Percentiles rank a stretch among this genome's conserved stretches.
These are phyloP conservation scores for Zaprionus vittiger DNA, from an alignment of 1,140 invertebrate genomes.

Conservation along the genomic window DNA sequence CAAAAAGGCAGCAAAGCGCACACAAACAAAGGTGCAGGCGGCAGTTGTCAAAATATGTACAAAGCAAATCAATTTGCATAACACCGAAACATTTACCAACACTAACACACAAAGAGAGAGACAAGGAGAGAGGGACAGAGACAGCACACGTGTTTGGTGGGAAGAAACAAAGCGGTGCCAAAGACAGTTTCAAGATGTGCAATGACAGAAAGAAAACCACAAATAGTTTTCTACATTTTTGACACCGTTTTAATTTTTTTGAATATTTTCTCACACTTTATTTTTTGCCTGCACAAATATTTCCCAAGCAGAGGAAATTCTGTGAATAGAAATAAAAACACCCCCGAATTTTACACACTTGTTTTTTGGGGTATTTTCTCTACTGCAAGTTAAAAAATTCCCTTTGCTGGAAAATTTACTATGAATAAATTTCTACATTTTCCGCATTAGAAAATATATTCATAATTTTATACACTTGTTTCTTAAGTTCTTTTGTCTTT, in stretches of 20 bases:
- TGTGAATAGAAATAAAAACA: background rate
- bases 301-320: slow-evolving; percentile 35
- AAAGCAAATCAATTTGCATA: slow-evolving; percentile 81
- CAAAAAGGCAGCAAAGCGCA: slow-evolving; percentile 28
- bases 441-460: slow-evolving; percentile 14
- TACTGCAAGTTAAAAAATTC: background rate
- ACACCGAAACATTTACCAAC: slow-evolving; percentile 45
- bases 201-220: slow-evolving; percentile 39
- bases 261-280: slow-evolving; percentile 44
- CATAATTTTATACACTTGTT: slow-evolving; percentile 55
- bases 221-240: slow-evolving; percentile 51
- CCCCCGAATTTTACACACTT: background rate
- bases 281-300: slow-evolving; percentile 27
- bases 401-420: background rate
- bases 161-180: slow-evolving; percentile 55
- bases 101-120: slow-evolving; percentile 17
- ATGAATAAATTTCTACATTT: slow-evolving; percentile 12
- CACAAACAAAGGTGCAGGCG: slow-evolving; percentile 71
- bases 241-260: slow-evolving; percentile 42
- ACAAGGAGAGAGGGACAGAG: background rate
- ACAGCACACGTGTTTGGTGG: slow-evolving; percentile 44
- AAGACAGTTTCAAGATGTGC: slow-evolving; percentile 33
- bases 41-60: slow-evolving; percentile 74
- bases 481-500: slow-evolving; percentile 47
- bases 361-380: background rate